A percentile compares a stretch with the other conserved stretches of the same genome.
Conservation (phyloP, 2,797 vertebrate genomes). For the Alfaro cultratus region DNA sequence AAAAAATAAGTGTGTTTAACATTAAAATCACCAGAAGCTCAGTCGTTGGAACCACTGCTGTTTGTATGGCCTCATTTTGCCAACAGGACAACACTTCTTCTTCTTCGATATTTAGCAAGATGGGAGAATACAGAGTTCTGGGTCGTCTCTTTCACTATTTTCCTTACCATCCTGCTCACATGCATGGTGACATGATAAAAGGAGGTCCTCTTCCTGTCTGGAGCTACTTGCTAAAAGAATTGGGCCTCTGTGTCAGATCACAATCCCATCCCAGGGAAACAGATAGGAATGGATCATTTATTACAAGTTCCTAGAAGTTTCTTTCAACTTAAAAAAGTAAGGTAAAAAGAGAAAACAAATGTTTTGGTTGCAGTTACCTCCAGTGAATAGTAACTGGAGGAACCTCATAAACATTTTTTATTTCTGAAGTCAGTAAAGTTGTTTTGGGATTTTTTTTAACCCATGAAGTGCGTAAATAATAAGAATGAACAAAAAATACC, state of each 20-base stretch:
- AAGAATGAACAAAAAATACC: not conserved
- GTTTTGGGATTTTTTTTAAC: not conserved
- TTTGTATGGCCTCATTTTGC: not conserved
- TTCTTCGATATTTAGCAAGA: not conserved
- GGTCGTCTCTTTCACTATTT: not conserved
- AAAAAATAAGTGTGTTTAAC: not conserved
- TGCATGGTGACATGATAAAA: not conserved
- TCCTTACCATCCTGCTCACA: not conserved
- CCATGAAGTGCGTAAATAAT: not conserved
- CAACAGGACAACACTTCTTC: not conserved
- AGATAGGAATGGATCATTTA: not conserved
- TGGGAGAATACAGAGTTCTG: not conserved
- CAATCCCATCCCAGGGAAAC: not conserved
- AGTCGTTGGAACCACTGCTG: not conserved
- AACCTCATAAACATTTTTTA: not conserved
- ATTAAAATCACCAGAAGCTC: not conserved
- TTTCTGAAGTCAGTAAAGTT: not conserved
- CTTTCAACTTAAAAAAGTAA: not conserved
- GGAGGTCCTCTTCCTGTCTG: not conserved
- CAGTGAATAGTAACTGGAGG: not conserved
- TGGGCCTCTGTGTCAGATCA: not conserved
- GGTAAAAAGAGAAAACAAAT: not conserved
- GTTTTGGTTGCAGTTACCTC: not conserved
- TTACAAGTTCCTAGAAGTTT: not conserved
- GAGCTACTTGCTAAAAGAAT: not conserved